These are phyloP conservation scores for Prionace glauca DNA, from an alignment of 2,797 vertebrate genomes.

Conservation along the genomic window DNA sequence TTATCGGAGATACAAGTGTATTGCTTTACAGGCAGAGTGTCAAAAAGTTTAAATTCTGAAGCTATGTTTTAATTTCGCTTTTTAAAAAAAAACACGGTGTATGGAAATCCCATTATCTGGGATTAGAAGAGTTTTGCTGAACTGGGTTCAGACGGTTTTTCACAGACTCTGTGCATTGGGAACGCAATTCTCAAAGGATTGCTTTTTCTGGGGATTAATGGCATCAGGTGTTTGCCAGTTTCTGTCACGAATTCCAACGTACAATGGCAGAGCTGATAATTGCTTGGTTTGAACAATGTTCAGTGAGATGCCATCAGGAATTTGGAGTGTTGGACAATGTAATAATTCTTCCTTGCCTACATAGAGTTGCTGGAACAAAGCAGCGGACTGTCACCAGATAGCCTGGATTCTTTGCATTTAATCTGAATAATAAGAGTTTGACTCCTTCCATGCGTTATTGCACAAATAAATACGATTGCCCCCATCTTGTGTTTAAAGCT, in stretches of 20 bases:
- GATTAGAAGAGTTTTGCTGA: constrained; percentile 8
- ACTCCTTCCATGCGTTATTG: neutral
- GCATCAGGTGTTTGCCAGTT: neutral
- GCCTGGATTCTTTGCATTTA: neutral
- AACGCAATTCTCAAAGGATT: constrained; percentile 18
- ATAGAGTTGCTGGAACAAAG: constrained; percentile 8
- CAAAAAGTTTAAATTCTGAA: neutral
- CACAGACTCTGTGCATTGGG: neutral
- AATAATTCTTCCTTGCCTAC: neutral
- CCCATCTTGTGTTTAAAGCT: neutral
- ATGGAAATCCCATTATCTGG: constrained; percentile 12
- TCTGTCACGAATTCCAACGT: neutral
- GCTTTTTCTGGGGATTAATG: neutral
- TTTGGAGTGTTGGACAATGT: neutral
- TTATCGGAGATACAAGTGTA: neutral
- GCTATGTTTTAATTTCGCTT: neutral
- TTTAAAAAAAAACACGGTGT: neutral
- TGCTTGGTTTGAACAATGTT: constrained; percentile 3
- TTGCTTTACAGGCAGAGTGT: neutral
- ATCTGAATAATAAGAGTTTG: neutral
- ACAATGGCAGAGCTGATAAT: constrained; percentile 9
- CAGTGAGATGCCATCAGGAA: neutral
- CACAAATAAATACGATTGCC: neutral
- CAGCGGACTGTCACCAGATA: neutral
- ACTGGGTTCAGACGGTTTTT: neutral